Evolutionary conservation across 2,888 invertebrate genomes (phyloP), one percentile per base, ranked within the genome.

Genomic region (Brachycybe producta): DNA sequence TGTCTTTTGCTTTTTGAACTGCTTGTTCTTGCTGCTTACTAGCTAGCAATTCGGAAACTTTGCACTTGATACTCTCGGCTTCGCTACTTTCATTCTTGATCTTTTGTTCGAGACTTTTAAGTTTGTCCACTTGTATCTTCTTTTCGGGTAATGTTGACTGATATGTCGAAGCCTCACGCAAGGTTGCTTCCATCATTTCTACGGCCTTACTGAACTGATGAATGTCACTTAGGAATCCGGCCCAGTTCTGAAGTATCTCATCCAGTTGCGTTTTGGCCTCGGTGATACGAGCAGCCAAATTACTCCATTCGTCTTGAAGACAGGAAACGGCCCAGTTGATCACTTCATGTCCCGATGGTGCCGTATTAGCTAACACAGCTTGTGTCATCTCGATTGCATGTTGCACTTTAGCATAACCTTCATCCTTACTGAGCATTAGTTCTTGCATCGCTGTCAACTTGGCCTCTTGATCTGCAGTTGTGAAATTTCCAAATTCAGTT

Each of bases 281-380:
- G 40, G 87, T 79, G 78, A 94, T 88, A 64, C 82, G 82, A 1
- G 88, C 77, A 2, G 86, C 80, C 43, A 91, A 70, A 5, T 78
- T 76, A 24, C 90, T 88, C 91, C 92, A 92, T 60, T 86, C 81
- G 62, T 85, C 84, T 71, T 94, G 92, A 40, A 94, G 70, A 52
- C 79, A 77, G 1, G 83, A 78, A 5, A 94, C 69, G 2, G 82
- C 77, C 56, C 83, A 80, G 59, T 91, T 90, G 47, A 95, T 88
- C 26, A 79, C 75, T 57, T 82, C 81, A 58, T 94, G 90, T 0
- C 94, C 94, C 30, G 77, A 72, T 1, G 86, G 83, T 0, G 91
- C 86, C 0, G 94, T 92, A 62, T 90, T 92, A 0, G 86, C 85
- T 60, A 92, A 71, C 0, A 92, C 86, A 58, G 78, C 80, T 68